Evolutionary conservation across 2,888 invertebrate genomes (phyloP).

Genomic region (Xestia c-nigrum): DNA sequence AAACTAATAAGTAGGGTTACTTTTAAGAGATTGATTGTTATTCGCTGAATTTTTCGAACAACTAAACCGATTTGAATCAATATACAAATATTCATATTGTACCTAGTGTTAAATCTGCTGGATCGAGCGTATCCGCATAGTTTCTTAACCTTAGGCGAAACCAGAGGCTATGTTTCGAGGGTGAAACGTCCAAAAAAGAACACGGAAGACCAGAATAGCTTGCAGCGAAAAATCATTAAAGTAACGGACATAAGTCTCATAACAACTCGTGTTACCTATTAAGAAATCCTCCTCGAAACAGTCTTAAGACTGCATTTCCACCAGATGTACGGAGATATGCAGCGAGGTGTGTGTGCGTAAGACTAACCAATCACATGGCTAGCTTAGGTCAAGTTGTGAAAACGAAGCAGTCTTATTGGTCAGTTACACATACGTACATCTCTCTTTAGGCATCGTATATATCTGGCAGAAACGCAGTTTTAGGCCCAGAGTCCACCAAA

Average conservation of each 20-base stretch:
- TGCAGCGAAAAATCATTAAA: neutral
- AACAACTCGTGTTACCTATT: neutral
- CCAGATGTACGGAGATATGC: neutral
- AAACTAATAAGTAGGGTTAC: no score
- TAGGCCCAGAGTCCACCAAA: neutral
- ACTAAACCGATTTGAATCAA: neutral
- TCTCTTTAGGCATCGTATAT: neutral
- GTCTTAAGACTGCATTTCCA: neutral
- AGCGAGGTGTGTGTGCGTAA: neutral
- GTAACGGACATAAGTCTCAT: neutral
- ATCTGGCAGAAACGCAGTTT: neutral
- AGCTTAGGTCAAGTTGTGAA: neutral
- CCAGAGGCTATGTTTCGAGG: conserved; percentile 7
- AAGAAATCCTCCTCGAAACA: conserved; percentile 11
- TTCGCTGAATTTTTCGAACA: neutral
- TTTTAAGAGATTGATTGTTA: neutral
- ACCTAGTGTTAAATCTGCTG: neutral
- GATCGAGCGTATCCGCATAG: conserved; percentile 10
- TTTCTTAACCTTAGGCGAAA: no score
- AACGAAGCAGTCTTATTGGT: neutral
- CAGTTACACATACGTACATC: neutral
- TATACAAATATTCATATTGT: neutral
- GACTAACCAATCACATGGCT: neutral
- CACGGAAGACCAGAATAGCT: neutral
- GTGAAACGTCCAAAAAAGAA: neutral